These are phyloP conservation scores for Eleutherodactylus coqui DNA, from an alignment of 2,797 vertebrate genomes.

Conservation along the genomic window DNA sequence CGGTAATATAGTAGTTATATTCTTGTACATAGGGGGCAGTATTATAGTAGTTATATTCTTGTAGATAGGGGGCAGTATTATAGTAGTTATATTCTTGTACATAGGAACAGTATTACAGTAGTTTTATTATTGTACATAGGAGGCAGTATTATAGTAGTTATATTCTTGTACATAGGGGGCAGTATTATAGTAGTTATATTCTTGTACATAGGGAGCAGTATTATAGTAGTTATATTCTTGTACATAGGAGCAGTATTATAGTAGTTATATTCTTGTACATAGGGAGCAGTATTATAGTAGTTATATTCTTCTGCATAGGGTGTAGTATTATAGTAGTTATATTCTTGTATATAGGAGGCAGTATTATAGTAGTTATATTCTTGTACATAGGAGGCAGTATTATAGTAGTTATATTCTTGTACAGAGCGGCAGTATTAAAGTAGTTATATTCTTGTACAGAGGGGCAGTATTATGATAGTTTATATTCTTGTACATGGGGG, in stretches of 20 bases:
- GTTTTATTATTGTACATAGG: not conserved
- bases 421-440: not conserved
- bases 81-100: not conserved
- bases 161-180: not conserved
- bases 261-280: not conserved
- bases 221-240: conserved; percentile 15
- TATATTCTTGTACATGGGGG: no score
- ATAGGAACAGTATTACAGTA: not conserved
- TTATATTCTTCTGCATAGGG: not conserved
- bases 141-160: conserved; percentile 10
- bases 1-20: conserved; percentile 3
- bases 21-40: not conserved
- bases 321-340: conserved; percentile 6
- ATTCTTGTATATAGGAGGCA: not conserved
- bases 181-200: conserved; percentile 1
- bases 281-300: not conserved
- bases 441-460: not conserved
- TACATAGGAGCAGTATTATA: conserved; percentile 1
- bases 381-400: not conserved
- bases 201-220: not conserved
- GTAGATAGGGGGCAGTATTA: not conserved
- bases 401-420: conserved; percentile 8
- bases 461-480: not conserved
- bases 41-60: conserved; percentile 14
- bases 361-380: conserved; percentile 22